Percentiles rank a stretch among this genome's conserved stretches.
Evolutionary conservation across 2,797 vertebrate species (phyloP).

Genomic region (Scarus forsteni): DNA sequence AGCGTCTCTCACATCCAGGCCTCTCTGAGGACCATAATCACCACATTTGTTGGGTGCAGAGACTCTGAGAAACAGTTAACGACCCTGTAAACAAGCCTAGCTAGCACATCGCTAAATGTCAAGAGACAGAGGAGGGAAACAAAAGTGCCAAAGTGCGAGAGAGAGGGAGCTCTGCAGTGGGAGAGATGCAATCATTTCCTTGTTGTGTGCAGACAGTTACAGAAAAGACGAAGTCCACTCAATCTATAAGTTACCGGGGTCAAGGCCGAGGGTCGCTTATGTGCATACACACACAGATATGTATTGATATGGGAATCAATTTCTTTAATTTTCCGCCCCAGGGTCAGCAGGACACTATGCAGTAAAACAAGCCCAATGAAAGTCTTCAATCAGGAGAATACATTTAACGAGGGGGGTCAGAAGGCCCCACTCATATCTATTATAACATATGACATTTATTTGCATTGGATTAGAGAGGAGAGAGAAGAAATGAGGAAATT

Average conservation of each 20-base stretch:
- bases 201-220: conserved; percentile 20
- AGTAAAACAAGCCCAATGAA: conserved; percentile 40
- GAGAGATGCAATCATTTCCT: background rate
- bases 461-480: conserved; percentile 2
- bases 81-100: conserved; percentile 74
- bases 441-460: conserved; percentile 11
- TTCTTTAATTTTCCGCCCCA: conserved; percentile 16
- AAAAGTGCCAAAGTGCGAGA: conserved; percentile 2
- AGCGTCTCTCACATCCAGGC: conserved; percentile 26
- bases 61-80: conserved; percentile 69
- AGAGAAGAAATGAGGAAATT: background rate
- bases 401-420: conserved; percentile 32
- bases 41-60: conserved; percentile 62
- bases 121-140: conserved; percentile 26
- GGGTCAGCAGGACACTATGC: conserved; percentile 16
- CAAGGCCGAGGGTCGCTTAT: conserved; percentile 43
- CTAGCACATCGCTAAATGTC: conserved; percentile 71
- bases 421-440: background rate
- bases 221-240: background rate
- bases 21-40: conserved; percentile 65
- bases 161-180: conserved; percentile 16
- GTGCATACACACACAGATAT: conserved; percentile 33
- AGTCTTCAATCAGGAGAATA: conserved; percentile 38
- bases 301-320: conserved; percentile 59
- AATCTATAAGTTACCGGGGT: conserved; percentile 30